Evolutionary conservation across 23 tunicate species (phyloP), one percentile per base, ranked within the genome.

Genomic region (Halocynthia roretzi): DNA sequence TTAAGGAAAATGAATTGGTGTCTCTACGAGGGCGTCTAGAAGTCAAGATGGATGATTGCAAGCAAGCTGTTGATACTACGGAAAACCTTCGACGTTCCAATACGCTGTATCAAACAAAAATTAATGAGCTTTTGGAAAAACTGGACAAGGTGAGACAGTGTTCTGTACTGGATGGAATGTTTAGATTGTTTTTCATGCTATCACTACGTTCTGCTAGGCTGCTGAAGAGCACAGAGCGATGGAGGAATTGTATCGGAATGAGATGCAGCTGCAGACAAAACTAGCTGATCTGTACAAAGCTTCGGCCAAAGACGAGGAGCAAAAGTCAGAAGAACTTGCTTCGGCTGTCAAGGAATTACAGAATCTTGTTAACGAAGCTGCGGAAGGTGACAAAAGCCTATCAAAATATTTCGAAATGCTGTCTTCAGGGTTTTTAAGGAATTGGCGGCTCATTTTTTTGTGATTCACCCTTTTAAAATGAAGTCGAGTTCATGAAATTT

Each of bases 271-370:
- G 48, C 88, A 84, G 60, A 73, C 90, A 8, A 75, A 83, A 23
- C 83, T 90, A 7, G 90, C 97, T 11, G 88, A 90, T 57, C 76
- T 90, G 31, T 90, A 90, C 57, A 81, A 81, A 70, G 80, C 70
- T 6, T 76, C 97, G 6, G 90, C 97, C 9, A 81, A 85, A 56
- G 97, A 90, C 66, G 86, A 83, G 4, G 97, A 90, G 67, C 77
- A 81, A 68, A 90, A 90, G 77, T 71, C 84, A 7, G 76, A 81
- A 9, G 97, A 90, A 60, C 81, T 90, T 11, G 23, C 77, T 18
- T 90, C 97, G 7, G 97, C 97, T 10, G 97, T 90, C 15, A 82
- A 81, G 55, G 97, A 90, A 71, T 76, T 90, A 8, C 97, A 90
- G 56, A 58, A 70, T 22, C 40, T 90, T 21, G 82, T 84, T 7